Evolutionary conservation across 2,888 invertebrate genomes (phyloP).

Genomic region (Tridacna crocea): DNA sequence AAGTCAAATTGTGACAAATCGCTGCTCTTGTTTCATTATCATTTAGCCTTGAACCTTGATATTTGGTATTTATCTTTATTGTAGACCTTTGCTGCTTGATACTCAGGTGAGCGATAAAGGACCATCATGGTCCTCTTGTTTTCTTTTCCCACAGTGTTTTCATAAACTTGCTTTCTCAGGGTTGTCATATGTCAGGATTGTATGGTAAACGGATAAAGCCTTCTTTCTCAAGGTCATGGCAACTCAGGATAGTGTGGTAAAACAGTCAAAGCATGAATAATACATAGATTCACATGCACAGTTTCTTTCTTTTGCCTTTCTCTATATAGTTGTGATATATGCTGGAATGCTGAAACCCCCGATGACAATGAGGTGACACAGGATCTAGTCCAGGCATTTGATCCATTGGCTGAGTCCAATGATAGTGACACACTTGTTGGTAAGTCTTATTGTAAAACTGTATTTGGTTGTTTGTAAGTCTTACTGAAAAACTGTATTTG

Average conservation of each 20-base stretch:
- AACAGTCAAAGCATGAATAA: neutral
- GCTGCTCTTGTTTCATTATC: too few species aligned
- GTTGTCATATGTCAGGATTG: neutral
- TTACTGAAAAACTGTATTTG: too few species aligned
- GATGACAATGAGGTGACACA: conserved; percentile 65
- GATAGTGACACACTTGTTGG: conserved; percentile 78
- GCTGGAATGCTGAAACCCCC: conserved; percentile 54
- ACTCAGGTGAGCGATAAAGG: too few species aligned
- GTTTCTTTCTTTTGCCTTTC: too few species aligned
- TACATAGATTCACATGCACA: too few species aligned
- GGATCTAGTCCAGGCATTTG: conserved; percentile 77
- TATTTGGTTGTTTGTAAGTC: neutral
- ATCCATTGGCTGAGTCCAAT: conserved; percentile 75
- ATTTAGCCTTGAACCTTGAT: too few species aligned
- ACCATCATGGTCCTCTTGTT: too few species aligned
- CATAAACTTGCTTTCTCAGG: neutral
- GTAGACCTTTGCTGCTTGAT: too few species aligned
- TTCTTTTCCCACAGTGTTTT: neutral
- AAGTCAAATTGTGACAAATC: too few species aligned
- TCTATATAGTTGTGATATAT: conserved; percentile 60
- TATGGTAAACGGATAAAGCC: neutral
- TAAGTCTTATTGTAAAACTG: too few species aligned
- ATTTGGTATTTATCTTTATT: too few species aligned
- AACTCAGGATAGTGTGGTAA: neutral
- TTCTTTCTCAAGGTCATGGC: neutral